Base-by-base conservation (phyloP, 2,797 vertebrate species). In the Bufotes viridis region DNA sequence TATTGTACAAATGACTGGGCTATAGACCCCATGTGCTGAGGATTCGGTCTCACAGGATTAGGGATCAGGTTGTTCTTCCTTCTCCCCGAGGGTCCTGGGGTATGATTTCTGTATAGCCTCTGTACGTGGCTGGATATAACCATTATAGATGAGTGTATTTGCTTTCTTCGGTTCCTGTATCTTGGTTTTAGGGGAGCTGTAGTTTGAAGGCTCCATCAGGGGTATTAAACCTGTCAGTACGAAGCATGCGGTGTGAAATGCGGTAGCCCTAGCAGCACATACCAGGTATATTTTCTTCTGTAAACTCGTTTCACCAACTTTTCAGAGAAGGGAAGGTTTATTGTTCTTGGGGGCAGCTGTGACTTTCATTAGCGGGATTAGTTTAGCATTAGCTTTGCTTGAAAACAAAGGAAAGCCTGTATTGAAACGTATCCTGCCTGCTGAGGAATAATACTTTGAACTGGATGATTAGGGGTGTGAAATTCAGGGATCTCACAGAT, bases 301-400 rank as follows among this genome's bases (percentile, higher is more conserved):
- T 55, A 65, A 57, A 60, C 87, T 78, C 26, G 81, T 67, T 88
- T 78, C 61, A 88, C 58, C 78, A 74, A 78, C 61, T 78, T 87
- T 65, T 78, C 74, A 69, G 29, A 69, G 60, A 60, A 51, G 49
- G 74, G 53, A 55, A 70, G 57, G 26, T 88, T 79, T 78, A 83
- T 78, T 84, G 87, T 83, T 78, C 60, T 24, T 53, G 72, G 72
- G 34, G 83, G 26, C 57, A 76, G 58, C n/a, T 67, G 60, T 55
- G 18, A 63, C 55, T 84, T 63, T 15, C 55, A 78, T 85, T 85
- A 63, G 60, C 61, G 63, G 24, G 53, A 29, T 82, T 82, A 34
- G 80, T 82, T 65, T 87, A 24, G 58, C 58, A 57, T 53, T 81
- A 72, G 49, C 42, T 20, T 60, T 34, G 20, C 18, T 60, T 55